Conservation (phyloP, 1,140 invertebrate species). For the Drosophila ambigua region DNA sequence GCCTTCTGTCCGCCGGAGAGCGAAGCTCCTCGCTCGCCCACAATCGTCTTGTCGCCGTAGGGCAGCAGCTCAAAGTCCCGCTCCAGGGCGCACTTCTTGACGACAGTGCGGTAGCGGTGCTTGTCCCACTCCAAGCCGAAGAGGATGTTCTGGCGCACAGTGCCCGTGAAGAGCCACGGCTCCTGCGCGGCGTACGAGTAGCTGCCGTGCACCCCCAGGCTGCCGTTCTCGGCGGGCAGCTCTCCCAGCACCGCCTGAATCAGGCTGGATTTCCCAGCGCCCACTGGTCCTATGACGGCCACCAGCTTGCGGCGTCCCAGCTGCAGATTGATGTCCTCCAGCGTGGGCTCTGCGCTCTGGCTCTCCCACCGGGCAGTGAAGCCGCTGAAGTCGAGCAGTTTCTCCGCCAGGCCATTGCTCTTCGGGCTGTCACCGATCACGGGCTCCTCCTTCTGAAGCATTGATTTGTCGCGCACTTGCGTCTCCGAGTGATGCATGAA, state of each 20-base stretch:
- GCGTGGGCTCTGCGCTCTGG: slow-evolving; percentile 46
- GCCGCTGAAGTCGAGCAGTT: slow-evolving; percentile 57
- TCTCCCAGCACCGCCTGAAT: slow-evolving; percentile 84
- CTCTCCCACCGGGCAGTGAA: slow-evolving; percentile 67
- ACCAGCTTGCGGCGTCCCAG: slow-evolving; percentile 85
- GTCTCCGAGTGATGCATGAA: slow-evolving; percentile 89
- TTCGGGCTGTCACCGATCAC: slow-evolving; percentile 46
- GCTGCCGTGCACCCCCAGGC: slow-evolving; percentile 52
- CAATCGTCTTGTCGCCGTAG: slow-evolving; percentile 90
- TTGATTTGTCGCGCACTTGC: slow-evolving; percentile 52
- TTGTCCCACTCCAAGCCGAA: slow-evolving; percentile 89
- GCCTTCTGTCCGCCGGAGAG: slow-evolving; percentile 94
- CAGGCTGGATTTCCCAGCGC: slow-evolving; percentile 86
- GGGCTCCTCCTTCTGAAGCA: slow-evolving; percentile 9
- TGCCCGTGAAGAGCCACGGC: slow-evolving; percentile 85
- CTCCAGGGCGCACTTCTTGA: slow-evolving; percentile 87
- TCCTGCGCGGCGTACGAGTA: slow-evolving; percentile 75
- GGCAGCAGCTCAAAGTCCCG: slow-evolving; percentile 91
- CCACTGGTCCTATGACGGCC: slow-evolving; percentile 87
- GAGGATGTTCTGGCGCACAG: slow-evolving; percentile 90
- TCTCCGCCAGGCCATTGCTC: slow-evolving; percentile 35
- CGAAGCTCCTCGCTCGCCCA: slow-evolving; percentile 92
- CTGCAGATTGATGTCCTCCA: slow-evolving; percentile 62
- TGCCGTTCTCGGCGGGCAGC: slow-evolving; percentile 47
- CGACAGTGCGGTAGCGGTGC: slow-evolving; percentile 86